A percentile compares a stretch with the other conserved stretches of the same genome.
Evolutionary conservation across 2,113 vertebrate genomes (phyloP).

Genomic region (Pteropus alecto): DNA sequence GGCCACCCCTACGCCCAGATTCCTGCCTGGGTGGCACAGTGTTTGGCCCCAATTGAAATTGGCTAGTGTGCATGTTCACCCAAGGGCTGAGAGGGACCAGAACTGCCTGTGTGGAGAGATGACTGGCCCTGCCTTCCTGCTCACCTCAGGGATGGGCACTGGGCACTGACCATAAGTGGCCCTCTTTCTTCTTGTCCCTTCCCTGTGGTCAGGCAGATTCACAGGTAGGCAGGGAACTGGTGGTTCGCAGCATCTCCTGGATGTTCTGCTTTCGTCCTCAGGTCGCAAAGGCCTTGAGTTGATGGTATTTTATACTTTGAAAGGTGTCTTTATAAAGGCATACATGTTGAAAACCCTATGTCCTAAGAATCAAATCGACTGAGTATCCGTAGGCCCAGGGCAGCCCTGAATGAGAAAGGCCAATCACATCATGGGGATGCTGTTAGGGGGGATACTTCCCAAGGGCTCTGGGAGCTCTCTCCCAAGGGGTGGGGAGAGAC

Average conservation of each 20-base stretch:
- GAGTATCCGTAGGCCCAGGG: not conserved
- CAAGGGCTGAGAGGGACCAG: not conserved
- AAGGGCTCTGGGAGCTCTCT: not conserved
- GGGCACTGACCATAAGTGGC: not conserved
- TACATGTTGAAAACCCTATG: not conserved
- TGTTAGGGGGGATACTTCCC: not conserved
- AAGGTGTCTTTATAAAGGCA: slow-evolving; percentile 29
- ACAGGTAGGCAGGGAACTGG: not conserved
- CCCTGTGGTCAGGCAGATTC: not conserved
- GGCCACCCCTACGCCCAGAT: not conserved
- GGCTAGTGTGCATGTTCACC: not conserved
- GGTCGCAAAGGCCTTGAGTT: not conserved
- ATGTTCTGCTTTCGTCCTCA: not conserved
- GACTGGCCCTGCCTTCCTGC: slow-evolving; percentile 3
- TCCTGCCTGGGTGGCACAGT: not conserved
- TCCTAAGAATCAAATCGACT: not conserved
- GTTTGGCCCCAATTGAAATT: slow-evolving; percentile 32
- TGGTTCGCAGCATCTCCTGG: not conserved
- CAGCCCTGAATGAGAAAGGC: not conserved
- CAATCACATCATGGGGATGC: not conserved
- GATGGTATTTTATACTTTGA: slow-evolving; percentile 23
- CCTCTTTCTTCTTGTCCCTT: not conserved
- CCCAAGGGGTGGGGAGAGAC: not conserved
- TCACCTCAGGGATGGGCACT: not conserved
- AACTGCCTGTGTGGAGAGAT: not conserved